Conservation (phyloP, 2,888 invertebrate species). For the Plebejus anna region DNA sequence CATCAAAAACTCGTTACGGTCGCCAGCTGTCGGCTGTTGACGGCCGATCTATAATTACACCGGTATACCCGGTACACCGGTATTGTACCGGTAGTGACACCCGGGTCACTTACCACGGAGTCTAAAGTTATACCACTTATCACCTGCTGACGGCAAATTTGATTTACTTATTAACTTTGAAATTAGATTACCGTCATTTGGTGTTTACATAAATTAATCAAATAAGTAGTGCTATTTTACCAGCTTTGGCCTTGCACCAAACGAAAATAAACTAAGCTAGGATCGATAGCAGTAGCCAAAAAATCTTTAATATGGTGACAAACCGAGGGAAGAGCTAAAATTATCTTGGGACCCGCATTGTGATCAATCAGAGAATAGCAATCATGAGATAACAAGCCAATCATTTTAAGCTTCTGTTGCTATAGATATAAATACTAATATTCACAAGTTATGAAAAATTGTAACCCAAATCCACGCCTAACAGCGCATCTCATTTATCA, state of each 20-base stretch:
- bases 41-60: background rate
- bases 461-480: background rate
- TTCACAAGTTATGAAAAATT: background rate
- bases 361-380: background rate
- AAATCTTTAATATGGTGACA: background rate
- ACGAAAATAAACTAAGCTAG: background rate
- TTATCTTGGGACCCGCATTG: background rate
- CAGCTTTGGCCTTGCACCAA: too few species aligned
- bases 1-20: constrained; percentile 35
- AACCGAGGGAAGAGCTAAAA: too few species aligned
- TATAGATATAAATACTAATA: background rate
- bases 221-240: too few species aligned
- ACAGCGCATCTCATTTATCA: background rate
- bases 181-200: too few species aligned
- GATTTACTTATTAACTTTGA: too few species aligned
- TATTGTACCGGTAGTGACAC: background rate
- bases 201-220: too few species aligned
- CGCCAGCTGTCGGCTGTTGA: background rate
- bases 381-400: background rate
- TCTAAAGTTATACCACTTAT: too few species aligned
- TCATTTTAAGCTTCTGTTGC: background rate
- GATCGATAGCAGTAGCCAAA: background rate
- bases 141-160: too few species aligned
- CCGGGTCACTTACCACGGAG: background rate
- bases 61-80: background rate